phyloP scores from a whole-genome alignment of 2,113 vertebrate species.

The Ceyx margarethae region DNA sequence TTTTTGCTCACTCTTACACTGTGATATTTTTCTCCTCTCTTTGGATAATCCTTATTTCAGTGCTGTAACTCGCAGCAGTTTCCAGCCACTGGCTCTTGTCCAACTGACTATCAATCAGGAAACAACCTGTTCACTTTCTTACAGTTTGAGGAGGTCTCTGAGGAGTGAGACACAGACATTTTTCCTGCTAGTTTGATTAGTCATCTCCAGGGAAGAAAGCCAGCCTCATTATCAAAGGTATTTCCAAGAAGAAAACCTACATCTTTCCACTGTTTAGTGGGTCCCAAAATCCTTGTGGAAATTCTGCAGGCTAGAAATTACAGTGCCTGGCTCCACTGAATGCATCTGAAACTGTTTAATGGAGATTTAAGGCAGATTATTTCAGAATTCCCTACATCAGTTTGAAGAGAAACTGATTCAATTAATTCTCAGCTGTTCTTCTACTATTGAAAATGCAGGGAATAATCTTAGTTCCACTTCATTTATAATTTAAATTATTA shows the following conservation, averaged over 20 bases:
- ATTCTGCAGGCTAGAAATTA: slow-evolving; percentile 42
- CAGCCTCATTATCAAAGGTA: slow-evolving; percentile 31
- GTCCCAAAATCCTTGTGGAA: slow-evolving; percentile 33
- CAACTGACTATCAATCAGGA: neutral
- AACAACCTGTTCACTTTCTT: slow-evolving; percentile 4
- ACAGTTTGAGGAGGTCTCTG: neutral
- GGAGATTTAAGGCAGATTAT: slow-evolving; percentile 28
- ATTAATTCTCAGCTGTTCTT: slow-evolving; percentile 43
- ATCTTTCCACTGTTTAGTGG: neutral
- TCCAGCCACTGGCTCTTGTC: neutral
- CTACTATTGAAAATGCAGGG: neutral
- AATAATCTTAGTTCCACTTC: slow-evolving; percentile 33
- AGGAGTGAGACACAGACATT: neutral
- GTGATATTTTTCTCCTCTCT: neutral
- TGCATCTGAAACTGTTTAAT: slow-evolving; percentile 33
- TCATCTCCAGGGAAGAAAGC: neutral
- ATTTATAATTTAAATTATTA: slow-evolving; percentile 62
- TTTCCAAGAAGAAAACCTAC: slow-evolving; percentile 35
- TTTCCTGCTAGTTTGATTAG: slow-evolving; percentile 31
- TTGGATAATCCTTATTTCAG: neutral
- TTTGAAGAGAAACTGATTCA: slow-evolving; percentile 9
- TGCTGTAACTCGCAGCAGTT: fast-evolving
- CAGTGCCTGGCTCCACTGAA: neutral
- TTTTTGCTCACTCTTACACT: neutral
- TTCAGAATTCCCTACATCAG: slow-evolving; percentile 14